Conservation (phyloP, 2,797 vertebrate species). For the Onychomys arenicola region DNA sequence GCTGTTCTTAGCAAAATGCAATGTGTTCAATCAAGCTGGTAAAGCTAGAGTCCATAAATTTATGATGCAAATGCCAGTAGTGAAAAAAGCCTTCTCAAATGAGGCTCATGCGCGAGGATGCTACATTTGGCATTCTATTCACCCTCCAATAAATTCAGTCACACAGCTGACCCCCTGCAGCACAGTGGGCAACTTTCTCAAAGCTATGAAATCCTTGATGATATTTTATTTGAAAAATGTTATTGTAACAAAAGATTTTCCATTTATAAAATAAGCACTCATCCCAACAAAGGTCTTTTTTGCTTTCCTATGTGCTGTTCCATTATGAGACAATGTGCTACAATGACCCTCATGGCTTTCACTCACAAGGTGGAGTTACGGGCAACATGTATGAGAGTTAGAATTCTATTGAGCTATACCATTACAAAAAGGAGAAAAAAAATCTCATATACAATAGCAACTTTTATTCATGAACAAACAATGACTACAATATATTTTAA, state of each 20-base stretch:
- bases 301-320: neutral
- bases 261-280: neutral
- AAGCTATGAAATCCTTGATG: neutral
- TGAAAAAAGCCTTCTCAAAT: conserved; percentile 60
- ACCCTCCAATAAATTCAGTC: neutral
- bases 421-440: neutral
- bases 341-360: neutral
- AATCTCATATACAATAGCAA: neutral
- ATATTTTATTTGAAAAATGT: neutral
- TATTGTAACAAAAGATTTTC: neutral
- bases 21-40: conserved; percentile 84
- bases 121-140: neutral
- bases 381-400: neutral
- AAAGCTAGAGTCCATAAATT: conserved; percentile 79
- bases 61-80: conserved; percentile 79
- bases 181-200: neutral
- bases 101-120: neutral
- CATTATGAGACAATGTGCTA: neutral
- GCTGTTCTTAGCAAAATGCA: conserved; percentile 85
- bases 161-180: neutral
- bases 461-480: neutral
- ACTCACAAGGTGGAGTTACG: neutral
- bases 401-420: neutral
- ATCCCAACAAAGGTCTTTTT: neutral
- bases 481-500: neutral